phyloP scores from a whole-genome alignment of 2,797 vertebrate genomes.

The Oreortyx pictus region DNA sequence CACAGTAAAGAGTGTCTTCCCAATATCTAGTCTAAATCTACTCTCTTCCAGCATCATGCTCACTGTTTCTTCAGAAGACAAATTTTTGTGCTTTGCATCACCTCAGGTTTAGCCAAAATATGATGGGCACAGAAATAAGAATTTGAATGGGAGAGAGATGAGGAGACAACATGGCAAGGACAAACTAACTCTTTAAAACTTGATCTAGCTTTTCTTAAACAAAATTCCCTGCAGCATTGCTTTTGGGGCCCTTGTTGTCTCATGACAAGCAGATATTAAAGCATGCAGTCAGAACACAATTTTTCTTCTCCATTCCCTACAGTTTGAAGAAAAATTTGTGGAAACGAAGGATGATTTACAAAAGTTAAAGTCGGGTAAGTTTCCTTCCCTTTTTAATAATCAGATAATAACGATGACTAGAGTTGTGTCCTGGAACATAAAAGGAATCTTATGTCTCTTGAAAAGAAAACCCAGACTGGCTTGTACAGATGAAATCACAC shows the following conservation, averaged over 20 bases:
- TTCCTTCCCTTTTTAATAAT: neutral
- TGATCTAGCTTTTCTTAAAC: neutral
- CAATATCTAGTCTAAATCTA: too few species aligned
- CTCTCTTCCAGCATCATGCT: neutral
- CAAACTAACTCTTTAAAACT: neutral
- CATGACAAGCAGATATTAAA: neutral
- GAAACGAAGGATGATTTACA: slow-evolving; percentile 81
- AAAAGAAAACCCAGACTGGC: neutral
- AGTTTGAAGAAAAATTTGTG: slow-evolving; percentile 88
- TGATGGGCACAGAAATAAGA: neutral
- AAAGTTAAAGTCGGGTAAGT: slow-evolving; percentile 80
- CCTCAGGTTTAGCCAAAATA: neutral
- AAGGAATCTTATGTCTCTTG: neutral
- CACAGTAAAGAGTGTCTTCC: neutral
- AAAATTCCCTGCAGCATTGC: neutral
- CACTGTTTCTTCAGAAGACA: neutral
- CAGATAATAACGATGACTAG: neutral
- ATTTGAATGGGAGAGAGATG: neutral
- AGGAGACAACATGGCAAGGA: neutral
- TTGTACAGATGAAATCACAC: neutral
- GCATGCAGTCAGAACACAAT: neutral
- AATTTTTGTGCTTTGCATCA: neutral
- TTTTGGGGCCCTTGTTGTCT: neutral
- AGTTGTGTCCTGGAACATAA: neutral
- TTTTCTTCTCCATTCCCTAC: slow-evolving; percentile 4